A percentile compares a stretch with the other conserved stretches of the same genome.
These are phyloP conservation scores for Gryllus longicercus DNA, from an alignment of 2,888 invertebrate genomes.

Conservation along the genomic window DNA sequence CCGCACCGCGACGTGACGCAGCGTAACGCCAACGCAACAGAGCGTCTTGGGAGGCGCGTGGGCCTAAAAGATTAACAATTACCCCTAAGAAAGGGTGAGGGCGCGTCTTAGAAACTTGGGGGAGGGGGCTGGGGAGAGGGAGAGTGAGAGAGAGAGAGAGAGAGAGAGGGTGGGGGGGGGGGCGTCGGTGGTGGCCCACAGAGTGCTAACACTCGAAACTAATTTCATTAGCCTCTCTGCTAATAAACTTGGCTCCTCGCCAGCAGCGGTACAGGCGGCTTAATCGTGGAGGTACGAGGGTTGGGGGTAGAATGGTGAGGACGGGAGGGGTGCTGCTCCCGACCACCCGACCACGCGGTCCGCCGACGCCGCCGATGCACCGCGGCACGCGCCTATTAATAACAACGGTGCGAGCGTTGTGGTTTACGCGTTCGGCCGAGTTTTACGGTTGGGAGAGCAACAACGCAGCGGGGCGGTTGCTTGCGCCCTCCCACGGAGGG, in stretches of 20 bases:
- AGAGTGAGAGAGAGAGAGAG: too few species aligned
- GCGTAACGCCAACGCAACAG: too few species aligned
- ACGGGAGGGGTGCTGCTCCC: background rate
- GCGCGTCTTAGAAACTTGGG: too few species aligned
- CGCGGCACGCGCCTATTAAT: background rate
- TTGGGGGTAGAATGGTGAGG: background rate
- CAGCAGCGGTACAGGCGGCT: background rate
- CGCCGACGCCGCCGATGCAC: background rate
- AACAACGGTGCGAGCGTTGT: background rate
- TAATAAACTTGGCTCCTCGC: background rate
- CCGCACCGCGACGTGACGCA: too few species aligned
- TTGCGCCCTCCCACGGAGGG: background rate
- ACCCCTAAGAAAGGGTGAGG: too few species aligned
- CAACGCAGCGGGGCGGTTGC: background rate
- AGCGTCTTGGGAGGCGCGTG: too few species aligned
- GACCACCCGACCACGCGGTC: background rate
- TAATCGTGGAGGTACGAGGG: background rate
- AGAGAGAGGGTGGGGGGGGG: too few species aligned
- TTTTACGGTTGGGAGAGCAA: background rate
- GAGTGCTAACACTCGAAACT: constrained; percentile 6
- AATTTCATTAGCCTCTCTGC: background rate
- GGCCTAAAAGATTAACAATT: too few species aligned
- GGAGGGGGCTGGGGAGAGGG: too few species aligned
- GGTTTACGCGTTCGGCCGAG: background rate
- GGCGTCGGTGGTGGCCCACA: background rate